phyloP scores from a whole-genome alignment of 2,113 vertebrate genomes.

The Gallinago undulata region DNA sequence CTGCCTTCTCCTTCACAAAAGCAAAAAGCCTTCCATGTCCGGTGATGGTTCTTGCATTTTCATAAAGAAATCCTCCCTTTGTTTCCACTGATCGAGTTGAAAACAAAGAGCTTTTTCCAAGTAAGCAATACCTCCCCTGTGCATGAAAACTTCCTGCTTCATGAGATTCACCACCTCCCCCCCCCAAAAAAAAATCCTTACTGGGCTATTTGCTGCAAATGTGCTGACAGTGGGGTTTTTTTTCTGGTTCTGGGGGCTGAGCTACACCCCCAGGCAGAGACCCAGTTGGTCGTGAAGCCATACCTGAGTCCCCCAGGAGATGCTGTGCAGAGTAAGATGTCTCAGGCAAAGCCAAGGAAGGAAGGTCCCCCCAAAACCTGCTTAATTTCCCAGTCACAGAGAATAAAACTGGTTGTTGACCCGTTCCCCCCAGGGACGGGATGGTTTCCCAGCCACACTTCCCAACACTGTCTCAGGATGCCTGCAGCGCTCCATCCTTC shows the following conservation, averaged over 20 bases:
- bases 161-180: too few relatives aligned
- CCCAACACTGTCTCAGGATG: fast-evolving
- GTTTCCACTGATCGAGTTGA: fast-evolving
- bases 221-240: neutral
- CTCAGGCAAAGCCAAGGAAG: neutral
- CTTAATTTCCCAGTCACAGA: neutral
- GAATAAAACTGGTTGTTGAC: neutral
- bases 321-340: fast-evolving
- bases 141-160: neutral
- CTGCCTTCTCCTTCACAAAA: neutral
- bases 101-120: neutral
- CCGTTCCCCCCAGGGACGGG: neutral
- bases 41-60: too few relatives aligned
- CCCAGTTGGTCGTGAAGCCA: fast-evolving
- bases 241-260: neutral
- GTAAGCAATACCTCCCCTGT: neutral
- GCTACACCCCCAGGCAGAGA: too few relatives aligned
- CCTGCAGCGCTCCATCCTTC: fast-evolving
- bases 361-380: neutral
- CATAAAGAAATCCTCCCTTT: neutral
- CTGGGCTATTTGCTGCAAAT: neutral
- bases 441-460: fast-evolving
- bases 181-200: neutral
- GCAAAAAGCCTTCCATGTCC: neutral
- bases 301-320: neutral